Base-by-base conservation (phyloP, 30 jellyfish, hydroid and myxozoan species). In the Aurelia aurita region DNA sequence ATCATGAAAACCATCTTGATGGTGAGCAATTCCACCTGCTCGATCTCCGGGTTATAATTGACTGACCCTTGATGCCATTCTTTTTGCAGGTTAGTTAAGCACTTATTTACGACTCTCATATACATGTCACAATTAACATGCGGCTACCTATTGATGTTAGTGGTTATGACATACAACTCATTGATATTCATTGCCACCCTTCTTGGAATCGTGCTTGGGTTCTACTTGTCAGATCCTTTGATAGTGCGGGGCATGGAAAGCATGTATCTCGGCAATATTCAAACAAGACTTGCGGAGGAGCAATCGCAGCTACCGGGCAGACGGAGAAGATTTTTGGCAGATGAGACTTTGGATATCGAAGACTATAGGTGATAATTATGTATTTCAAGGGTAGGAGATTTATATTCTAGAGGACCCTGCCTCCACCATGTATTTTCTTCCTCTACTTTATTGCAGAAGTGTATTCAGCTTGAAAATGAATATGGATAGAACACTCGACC, bases 191-290 rank as follows among this genome's bases (percentile, higher is more conserved):
- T 74, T 2, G 69, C 83, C 25, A 78, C 72, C 20, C 47, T 79
- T 14, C n/a, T 72, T 70, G 97, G 97, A 22, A 61, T 80, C 58
- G 82, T 72, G 18, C 57, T 89, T 34, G 97, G 97, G 0, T 89
- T 70, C 58, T 89, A 32, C 58, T 29, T 80, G 44, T 62, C 97
- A 5, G 92, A 89, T n/a, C 97, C 97, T 3, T 27, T 89, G 82
- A 89, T 89, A 25, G 72, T 66, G 44, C 66, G 69, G 44, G 90
- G 93, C 54, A 81, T 80, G 39, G 93, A 81, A 61, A 70, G 28
- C 3, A 15, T 71, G 43, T 89, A 80, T 80, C 82, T 80, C 27
- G 79, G 82, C 23, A 74, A 59, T 19, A 29, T 72, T 22, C 47
- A 45, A 31, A 49, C 68, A 3, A 26, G 51, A 25, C 39, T 39